These are phyloP conservation scores for Semnornis frantzii DNA, from an alignment of 2,113 vertebrate species.

Conservation along the genomic window DNA sequence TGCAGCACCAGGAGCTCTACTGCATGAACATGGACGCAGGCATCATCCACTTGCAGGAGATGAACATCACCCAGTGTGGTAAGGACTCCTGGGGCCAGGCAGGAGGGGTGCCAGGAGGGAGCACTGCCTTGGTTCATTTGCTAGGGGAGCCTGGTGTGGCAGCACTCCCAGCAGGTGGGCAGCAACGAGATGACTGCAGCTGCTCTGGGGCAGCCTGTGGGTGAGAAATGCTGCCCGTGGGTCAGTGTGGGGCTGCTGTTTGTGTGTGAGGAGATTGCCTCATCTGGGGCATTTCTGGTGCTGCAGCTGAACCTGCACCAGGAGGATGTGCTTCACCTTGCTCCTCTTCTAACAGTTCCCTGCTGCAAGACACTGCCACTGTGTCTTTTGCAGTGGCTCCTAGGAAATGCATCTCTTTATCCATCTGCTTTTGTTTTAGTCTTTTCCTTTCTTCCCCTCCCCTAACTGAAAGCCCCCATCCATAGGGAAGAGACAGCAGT, in stretches of 20 bases:
- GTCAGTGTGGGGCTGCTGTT: not conserved
- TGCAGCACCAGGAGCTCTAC: conserved; percentile 88
- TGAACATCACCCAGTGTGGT: conserved; percentile 96
- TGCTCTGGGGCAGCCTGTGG: not conserved
- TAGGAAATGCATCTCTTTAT: not conserved
- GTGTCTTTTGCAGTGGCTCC: not conserved
- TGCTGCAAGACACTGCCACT: not conserved
- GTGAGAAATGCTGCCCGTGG: not conserved
- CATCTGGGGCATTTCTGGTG: not conserved
- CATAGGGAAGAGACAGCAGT: not conserved
- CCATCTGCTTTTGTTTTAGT: not conserved
- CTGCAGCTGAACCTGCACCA: not conserved
- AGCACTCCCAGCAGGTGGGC: not conserved
- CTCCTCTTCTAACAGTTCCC: not conserved
- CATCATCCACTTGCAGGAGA: conserved; percentile 85
- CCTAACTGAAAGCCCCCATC: not conserved
- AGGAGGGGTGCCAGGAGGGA: rapidly evolving
- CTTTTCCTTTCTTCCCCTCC: not conserved
- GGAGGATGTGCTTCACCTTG: not conserved
- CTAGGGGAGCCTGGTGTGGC: not conserved
- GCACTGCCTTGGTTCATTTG: not conserved
- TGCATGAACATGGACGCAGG: conserved; percentile 83
- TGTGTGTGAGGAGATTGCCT: not conserved
- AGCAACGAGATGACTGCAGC: not conserved
- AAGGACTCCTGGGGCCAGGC: conserved; percentile 13